Conservation (phyloP, 2,113 vertebrate genomes). For the Hemiprocne comata region DNA sequence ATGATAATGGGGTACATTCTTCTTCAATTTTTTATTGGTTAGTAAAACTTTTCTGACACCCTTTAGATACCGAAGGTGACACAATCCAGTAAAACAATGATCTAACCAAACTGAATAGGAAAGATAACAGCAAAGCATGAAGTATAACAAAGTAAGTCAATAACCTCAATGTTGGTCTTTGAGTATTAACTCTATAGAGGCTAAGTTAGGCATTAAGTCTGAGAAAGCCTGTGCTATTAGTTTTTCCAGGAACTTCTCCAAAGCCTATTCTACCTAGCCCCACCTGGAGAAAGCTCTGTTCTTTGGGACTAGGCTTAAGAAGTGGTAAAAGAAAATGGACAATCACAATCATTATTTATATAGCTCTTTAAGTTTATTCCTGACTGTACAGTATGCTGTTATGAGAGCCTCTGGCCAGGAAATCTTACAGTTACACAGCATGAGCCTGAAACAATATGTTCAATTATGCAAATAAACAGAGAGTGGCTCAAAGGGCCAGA, state of each 20-base stretch:
- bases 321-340: conserved; percentile 6
- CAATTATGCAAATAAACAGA: conserved; percentile 45
- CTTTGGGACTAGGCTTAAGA: neutral
- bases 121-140: neutral
- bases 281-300: neutral
- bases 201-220: neutral
- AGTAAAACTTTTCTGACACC: neutral
- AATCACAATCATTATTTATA: neutral
- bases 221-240: neutral
- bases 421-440: conserved; percentile 32
- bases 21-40: neutral
- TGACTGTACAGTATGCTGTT: neutral
- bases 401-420: conserved; percentile 12
- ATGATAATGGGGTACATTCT: neutral
- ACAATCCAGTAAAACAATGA: neutral
- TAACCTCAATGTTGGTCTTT: neutral
- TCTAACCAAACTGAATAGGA: neutral
- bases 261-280: neutral
- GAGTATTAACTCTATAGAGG: neutral
- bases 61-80: neutral
- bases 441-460: conserved; percentile 39
- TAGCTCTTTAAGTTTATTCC: neutral
- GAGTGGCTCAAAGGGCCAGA: conserved; percentile 26
- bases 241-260: neutral
- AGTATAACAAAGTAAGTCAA: neutral